Base-by-base conservation (phyloP, 1,140 invertebrate genomes). In the Drosophila navojoa region DNA sequence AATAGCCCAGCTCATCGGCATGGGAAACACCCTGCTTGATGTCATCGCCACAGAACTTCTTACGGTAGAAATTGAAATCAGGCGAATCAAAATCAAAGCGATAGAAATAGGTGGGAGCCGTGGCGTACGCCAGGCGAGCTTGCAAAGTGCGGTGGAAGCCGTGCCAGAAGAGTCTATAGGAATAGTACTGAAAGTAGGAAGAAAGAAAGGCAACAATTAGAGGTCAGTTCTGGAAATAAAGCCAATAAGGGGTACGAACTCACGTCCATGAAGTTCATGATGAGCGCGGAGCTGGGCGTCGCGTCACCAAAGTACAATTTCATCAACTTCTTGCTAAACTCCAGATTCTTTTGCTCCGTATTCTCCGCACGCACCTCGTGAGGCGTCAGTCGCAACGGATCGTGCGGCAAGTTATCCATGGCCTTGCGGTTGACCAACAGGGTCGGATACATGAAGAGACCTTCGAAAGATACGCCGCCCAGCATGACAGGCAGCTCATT, bases 1-100 rank as follows among this genome's bases (percentile, higher is more conserved):
- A 74, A 84, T 95, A 95, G 47, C 94, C 93, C 0, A 95, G 29
- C 60, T 96, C 95, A 66, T 96, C 95, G 0, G 93, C 94, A 84
- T 96, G 95, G 70, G 92, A 93, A 5, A 93, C 93, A 0, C 91
- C 91, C n/a, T 40, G 15, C 22, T 78, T 69, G 1, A 86, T 68
- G 3, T 86, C 77, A 6, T 85, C 71, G 1, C 80, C 91, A 44
- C 89, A 91, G 47, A 90, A 91, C 35, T 92, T 92, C 75, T 54
- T 9, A 4, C 91, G 76, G 40, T 69, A 77, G 44, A 92, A 85
- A 59, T 92, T 92, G 13, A 91, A 91, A 15, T 75, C 49, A 5
- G 84, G 76, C 0, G 92, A 91, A 49, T 93, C 92, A 25, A 93
- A 80, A 49, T 92, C 91, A 58, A 93, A 93, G 45, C 92, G 87